Conservation (phyloP, 2,888 invertebrate species). For the Tenthredo livida region DNA sequence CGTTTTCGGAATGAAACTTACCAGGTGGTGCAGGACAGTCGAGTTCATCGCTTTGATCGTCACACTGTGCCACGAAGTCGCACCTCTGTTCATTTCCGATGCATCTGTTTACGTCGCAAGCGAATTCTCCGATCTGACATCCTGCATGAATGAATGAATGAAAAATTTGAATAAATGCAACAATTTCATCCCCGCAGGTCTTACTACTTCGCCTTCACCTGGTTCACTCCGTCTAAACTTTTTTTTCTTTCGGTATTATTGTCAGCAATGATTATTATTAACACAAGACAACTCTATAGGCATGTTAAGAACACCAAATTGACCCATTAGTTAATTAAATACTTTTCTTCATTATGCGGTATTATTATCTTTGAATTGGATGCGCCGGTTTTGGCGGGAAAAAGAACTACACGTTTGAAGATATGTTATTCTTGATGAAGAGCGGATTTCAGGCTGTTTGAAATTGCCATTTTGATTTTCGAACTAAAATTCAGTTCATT, state of each 20-base stretch:
- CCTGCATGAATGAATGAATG: constrained; percentile 73
- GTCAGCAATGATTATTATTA: constrained; percentile 13
- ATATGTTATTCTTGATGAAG: neutral
- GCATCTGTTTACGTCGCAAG: constrained; percentile 83
- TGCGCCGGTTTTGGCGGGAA: neutral
- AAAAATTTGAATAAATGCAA: neutral
- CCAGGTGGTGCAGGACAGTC: constrained; percentile 79
- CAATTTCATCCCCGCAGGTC: neutral
- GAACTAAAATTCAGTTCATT: neutral
- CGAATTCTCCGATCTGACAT: constrained; percentile 81
- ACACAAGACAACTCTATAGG: neutral
- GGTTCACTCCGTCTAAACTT: no score
- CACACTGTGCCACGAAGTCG: constrained; percentile 82
- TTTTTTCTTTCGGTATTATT: neutral
- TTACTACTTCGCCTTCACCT: neutral
- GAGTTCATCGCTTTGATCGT: constrained; percentile 85
- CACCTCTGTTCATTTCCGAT: constrained; percentile 81
- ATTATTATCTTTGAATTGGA: neutral
- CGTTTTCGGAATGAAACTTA: constrained; percentile 63
- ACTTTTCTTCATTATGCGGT: neutral
- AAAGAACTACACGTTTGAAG: neutral
- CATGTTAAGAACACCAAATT: neutral
- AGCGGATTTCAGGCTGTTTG: neutral
- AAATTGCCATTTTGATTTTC: neutral
- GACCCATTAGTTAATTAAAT: neutral